A percentile compares a stretch with the other conserved stretches of the same genome.
Evolutionary conservation across 2,888 invertebrate species (phyloP).

Genomic region (Leptopterna dolabrata): DNA sequence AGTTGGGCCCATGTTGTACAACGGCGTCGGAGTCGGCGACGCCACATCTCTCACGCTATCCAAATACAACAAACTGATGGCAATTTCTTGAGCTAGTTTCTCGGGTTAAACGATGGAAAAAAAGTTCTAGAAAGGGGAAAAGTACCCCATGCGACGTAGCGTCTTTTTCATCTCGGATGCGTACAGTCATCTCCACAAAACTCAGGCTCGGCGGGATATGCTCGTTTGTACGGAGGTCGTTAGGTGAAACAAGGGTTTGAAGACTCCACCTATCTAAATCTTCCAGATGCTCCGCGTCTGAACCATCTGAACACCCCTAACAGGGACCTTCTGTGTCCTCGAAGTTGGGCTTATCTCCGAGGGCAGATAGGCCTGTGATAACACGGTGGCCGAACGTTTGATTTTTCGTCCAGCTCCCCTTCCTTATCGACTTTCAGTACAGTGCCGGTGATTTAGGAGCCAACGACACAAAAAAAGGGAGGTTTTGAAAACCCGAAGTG

Average conservation of each 20-base stretch:
- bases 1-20: too few species aligned
- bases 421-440: background rate
- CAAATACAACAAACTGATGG: too few species aligned
- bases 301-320: background rate
- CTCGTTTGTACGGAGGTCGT: slow-evolving; percentile 19
- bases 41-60: too few species aligned
- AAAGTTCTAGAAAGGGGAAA: background rate
- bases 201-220: background rate
- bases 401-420: background rate
- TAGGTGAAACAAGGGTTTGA: background rate
- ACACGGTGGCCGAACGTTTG: background rate
- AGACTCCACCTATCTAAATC: slow-evolving; percentile 7
- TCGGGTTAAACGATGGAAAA: background rate
- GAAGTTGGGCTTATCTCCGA: background rate
- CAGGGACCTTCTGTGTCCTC: background rate
- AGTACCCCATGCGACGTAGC: background rate
- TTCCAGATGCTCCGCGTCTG: slow-evolving; percentile 4
- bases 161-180: background rate
- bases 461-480: too few species aligned
- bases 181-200: background rate
- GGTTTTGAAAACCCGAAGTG: too few species aligned
- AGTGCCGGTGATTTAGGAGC: background rate
- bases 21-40: too few species aligned
- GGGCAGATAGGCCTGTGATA: background rate
- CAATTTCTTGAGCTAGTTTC: background rate